phyloP scores from a whole-genome alignment of 2,888 invertebrate species.

The Hydraecia micacea region DNA sequence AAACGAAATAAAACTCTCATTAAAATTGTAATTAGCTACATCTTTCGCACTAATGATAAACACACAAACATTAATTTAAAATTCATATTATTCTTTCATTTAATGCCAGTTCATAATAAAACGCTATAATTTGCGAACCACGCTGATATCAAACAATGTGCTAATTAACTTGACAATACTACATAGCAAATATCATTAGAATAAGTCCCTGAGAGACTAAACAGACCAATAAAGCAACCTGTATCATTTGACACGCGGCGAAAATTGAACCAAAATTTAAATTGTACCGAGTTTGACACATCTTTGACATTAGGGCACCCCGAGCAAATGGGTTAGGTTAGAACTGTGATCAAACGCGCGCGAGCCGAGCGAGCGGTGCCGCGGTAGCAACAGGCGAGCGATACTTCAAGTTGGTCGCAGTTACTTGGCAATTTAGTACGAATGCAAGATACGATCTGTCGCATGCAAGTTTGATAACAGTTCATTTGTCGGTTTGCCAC shows the following conservation, averaged over 20 bases:
- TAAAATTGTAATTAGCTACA: constrained; percentile 3
- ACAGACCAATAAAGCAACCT: not conserved
- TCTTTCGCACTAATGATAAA: constrained; percentile 16
- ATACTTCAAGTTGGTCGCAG: not conserved
- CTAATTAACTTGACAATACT: constrained; percentile 29
- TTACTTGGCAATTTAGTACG: not conserved
- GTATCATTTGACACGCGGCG: not conserved
- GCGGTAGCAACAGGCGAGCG: not conserved
- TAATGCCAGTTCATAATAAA: not conserved
- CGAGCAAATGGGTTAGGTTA: not conserved
- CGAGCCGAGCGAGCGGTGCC: not conserved
- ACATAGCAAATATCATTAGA: constrained; percentile 21
- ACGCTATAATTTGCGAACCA: constrained; percentile 13
- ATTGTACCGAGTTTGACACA: constrained; percentile 2
- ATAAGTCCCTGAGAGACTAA: not conserved
- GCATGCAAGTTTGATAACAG: no score
- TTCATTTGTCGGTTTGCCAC: not conserved
- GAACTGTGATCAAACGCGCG: not conserved
- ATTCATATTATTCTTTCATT: constrained; percentile 37
- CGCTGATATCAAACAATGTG: constrained; percentile 10
- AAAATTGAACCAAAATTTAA: not conserved
- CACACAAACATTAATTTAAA: constrained; percentile 20
- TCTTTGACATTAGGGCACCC: not conserved
- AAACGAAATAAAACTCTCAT: constrained; percentile 5
- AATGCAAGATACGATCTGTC: not conserved